Percentiles rank a stretch among this genome's conserved stretches.
Evolutionary conservation across 2,797 vertebrate species (phyloP).

Genomic region (Loriculus beryllinus): DNA sequence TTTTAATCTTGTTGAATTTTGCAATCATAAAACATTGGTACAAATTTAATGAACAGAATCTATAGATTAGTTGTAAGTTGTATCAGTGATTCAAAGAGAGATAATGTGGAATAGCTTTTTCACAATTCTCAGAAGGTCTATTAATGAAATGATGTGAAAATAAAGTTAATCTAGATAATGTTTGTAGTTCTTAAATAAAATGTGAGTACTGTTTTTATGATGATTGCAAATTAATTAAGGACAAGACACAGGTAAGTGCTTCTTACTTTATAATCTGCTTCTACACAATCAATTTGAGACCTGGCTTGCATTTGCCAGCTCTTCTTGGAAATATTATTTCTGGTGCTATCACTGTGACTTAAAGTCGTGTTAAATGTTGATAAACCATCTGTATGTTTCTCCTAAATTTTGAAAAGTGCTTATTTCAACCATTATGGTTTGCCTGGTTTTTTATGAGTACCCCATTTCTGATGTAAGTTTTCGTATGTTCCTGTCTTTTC

Average conservation of each 20-base stretch:
- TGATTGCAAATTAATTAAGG: background rate
- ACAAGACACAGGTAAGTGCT: background rate
- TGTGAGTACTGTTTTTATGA: background rate
- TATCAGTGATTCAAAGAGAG: background rate
- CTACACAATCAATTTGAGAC: background rate
- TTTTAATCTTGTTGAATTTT: background rate
- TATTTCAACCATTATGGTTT: constrained; percentile 14
- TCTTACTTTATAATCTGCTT: background rate
- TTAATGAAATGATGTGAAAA: background rate
- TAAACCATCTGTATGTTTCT: background rate
- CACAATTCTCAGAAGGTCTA: background rate
- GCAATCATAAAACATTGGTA: background rate
- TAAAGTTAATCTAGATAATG: background rate
- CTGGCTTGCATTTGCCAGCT: background rate
- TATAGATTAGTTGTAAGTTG: background rate
- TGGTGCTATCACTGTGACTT: background rate
- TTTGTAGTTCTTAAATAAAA: constrained; percentile 14
- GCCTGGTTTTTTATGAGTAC: background rate
- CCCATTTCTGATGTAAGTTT: constrained; percentile 14
- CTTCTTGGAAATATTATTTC: background rate
- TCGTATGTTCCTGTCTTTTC: constrained; percentile 42
- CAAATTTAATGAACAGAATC: background rate
- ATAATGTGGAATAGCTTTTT: background rate
- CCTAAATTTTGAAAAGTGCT: constrained; percentile 14
- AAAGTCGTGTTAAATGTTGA: background rate